A percentile compares a stretch with the other conserved stretches of the same genome.
These are phyloP conservation scores for Drosophila punjabiensis DNA, from an alignment of 1,140 invertebrate species.

Conservation along the genomic window DNA sequence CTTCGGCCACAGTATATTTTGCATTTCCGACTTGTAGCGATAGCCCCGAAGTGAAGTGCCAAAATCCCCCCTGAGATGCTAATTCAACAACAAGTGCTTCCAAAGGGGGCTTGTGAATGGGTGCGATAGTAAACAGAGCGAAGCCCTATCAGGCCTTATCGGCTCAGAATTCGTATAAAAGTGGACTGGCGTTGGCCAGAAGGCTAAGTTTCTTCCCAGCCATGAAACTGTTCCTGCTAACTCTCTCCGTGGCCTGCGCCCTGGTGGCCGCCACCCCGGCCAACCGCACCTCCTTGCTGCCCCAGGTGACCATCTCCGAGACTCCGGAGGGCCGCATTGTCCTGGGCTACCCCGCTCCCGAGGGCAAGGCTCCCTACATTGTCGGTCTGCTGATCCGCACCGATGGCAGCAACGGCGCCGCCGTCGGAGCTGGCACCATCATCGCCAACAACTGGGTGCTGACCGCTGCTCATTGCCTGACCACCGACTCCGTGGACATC, in stretches of 20 bases:
- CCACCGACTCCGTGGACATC: slow-evolving; percentile 52
- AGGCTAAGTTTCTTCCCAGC: slow-evolving; percentile 11
- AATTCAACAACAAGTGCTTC: neutral
- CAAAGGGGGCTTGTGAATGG: slow-evolving; percentile 13
- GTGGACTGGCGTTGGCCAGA: no score
- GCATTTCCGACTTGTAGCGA: slow-evolving; percentile 11
- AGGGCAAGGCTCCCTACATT: slow-evolving; percentile 86
- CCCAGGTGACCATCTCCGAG: slow-evolving; percentile 6
- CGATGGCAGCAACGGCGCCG: slow-evolving; percentile 49
- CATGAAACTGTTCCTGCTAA: slow-evolving; percentile 49
- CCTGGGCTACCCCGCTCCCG: slow-evolving; percentile 56
- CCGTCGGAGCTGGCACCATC: slow-evolving; percentile 87
- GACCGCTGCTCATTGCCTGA: slow-evolving; percentile 87
- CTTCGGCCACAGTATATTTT: slow-evolving; percentile 10
- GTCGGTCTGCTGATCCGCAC: slow-evolving; percentile 82
- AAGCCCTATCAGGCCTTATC: slow-evolving; percentile 19
- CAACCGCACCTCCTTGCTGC: slow-evolving; percentile 10
- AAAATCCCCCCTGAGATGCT: slow-evolving; percentile 17
- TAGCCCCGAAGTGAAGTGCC: neutral
- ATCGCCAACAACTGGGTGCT: slow-evolving; percentile 86
- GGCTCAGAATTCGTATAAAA: slow-evolving; percentile 12
- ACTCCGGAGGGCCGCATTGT: slow-evolving; percentile 48
- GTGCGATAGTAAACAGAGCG: neutral
- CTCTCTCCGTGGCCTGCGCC: slow-evolving; percentile 35
- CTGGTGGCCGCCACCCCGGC: slow-evolving; percentile 21